Evolutionary conservation across 2,888 invertebrate species (phyloP), one percentile per base, ranked within the genome.

Genomic region (Candidula unifasciata): DNA sequence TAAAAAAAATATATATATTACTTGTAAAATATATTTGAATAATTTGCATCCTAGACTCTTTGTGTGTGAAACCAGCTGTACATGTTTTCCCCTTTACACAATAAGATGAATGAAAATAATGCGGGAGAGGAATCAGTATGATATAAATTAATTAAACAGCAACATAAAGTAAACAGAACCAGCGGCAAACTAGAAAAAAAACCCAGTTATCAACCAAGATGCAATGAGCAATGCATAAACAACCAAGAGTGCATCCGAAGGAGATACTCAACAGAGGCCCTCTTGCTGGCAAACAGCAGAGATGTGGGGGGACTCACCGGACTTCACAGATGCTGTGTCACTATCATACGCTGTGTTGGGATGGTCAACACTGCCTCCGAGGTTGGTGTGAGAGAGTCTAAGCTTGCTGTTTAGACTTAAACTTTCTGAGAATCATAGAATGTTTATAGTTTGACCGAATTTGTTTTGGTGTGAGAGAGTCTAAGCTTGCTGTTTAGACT

Each of bases 391-490:
- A 10, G 83, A 77, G n/a, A 83, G 71, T 24, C 83, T 27, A 10
- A 78, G 69, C 78, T 83, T 83, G 66, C 78, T 83, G 78, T 83
- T 83, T 27, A 83, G 66, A 52, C 83, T 83, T 54, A 80, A 69
- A 71, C 80, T 80, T 71, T 80, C 80, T 80, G 80, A 71, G 80
- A 71, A 80, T 44, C 60, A 76, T 57, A 74, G 30, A 74, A 74
- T 54, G 18, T 74, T 44, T 13, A 44, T 44, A 44, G 44, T 6
- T 44, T 44, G 8, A 44, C 44, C 44, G n/a, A n/a, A n/a, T n/a
- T n/a, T n/a, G n/a, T n/a, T n/a, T n/a, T n/a, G n/a, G n/a, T n/a
- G n/a, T n/a, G n/a, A n/a, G n/a, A n/a, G n/a, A n/a, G n/a, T n/a
- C n/a, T n/a, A n/a, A n/a, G n/a, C n/a, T n/a, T n/a, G n/a, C n/a